Conservation (phyloP, 2,797 vertebrate species). For the Decapterus maruadsi region DNA sequence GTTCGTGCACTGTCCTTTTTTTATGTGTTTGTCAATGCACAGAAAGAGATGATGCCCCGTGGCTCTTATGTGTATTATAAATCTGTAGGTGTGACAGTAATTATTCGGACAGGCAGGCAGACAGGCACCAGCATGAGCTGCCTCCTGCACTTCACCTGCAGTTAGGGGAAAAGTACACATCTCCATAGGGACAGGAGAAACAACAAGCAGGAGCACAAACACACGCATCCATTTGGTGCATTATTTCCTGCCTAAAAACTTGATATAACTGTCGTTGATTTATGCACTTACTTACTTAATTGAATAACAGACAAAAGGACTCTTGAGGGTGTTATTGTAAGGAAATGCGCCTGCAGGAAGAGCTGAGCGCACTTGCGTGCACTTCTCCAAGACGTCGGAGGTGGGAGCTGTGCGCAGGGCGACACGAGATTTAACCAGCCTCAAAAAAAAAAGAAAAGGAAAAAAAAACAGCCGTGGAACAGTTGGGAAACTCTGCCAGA, state of each 20-base stretch:
- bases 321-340: background rate
- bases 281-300: background rate
- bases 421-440: slow-evolving; percentile 21
- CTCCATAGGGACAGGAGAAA: slow-evolving; percentile 26
- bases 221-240: too few species aligned
- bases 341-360: background rate
- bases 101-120: slow-evolving; percentile 39
- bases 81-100: slow-evolving; percentile 35
- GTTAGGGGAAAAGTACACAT: slow-evolving; percentile 8
- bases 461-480: slow-evolving; percentile 7
- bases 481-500: slow-evolving; percentile 53
- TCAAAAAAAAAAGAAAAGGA: slow-evolving; percentile 1
- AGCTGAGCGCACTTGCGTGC: slow-evolving; percentile 40
- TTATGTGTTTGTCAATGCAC: slow-evolving; percentile 22
- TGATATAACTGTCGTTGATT: background rate
- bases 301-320: background rate
- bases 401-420: slow-evolving; percentile 78
- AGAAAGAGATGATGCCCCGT: slow-evolving; percentile 1
- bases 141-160: slow-evolving; percentile 26
- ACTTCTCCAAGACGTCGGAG: slow-evolving; percentile 76
- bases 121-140: slow-evolving; percentile 47
- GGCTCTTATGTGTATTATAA: slow-evolving; percentile 20
- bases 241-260: background rate
- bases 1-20: background rate
- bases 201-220: background rate